phyloP scores from a whole-genome alignment of 2,888 invertebrate genomes.

The Pollenia amentaria region DNA sequence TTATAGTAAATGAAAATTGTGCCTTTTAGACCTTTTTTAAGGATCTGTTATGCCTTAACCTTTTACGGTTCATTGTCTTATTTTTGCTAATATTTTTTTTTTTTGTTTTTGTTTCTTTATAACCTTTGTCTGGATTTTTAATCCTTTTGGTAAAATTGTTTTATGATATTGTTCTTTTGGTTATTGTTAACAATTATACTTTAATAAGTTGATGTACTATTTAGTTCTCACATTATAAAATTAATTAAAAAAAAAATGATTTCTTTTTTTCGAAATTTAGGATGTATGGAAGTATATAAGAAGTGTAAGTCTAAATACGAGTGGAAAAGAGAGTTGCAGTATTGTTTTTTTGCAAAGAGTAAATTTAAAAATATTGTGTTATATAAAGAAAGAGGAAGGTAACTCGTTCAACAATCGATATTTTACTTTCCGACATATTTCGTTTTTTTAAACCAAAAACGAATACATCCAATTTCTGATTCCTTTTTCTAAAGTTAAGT shows the following conservation, averaged over 20 bases:
- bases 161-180: not conserved
- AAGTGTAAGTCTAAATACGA: no score
- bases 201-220: not conserved
- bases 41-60: not conserved
- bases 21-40: not conserved
- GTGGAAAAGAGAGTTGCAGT: no score
- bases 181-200: not conserved
- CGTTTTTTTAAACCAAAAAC: no score
- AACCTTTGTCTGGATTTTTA: not conserved
- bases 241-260: not conserved
- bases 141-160: not conserved
- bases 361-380: no score
- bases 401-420: no score
- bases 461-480: no score
- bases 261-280: not conserved
- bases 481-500: no score
- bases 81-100: not conserved
- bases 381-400: no score
- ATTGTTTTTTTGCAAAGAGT: no score
- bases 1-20: conserved; percentile 7
- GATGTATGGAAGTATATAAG: no score
- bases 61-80: not conserved
- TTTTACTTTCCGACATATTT: no score
- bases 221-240: not conserved
- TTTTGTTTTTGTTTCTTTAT: not conserved